Evolutionary conservation across 2,113 vertebrate species (phyloP).

Genomic region (Istiophorus platypterus): DNA sequence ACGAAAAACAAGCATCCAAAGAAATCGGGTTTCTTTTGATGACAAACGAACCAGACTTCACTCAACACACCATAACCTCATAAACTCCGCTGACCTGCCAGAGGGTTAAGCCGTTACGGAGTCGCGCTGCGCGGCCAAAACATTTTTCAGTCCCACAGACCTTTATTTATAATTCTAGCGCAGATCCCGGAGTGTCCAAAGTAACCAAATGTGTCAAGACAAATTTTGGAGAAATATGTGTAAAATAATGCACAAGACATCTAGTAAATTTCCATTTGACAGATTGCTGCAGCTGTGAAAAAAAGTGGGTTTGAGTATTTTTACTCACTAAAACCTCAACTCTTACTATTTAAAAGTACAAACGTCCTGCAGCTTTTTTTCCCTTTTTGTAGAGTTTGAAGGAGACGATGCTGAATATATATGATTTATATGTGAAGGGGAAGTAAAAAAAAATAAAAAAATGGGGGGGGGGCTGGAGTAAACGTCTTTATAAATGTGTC

Average conservation of each 20-base stretch:
- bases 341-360: background rate
- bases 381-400: background rate
- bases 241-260: background rate
- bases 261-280: background rate
- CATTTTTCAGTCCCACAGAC: background rate
- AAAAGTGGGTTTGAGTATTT: no score
- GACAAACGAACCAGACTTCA: background rate
- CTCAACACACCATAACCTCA: background rate
- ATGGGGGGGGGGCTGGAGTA: no score
- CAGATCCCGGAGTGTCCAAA: background rate
- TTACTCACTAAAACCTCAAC: no score
- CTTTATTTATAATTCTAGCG: background rate
- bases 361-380: background rate
- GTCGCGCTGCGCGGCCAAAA: background rate
- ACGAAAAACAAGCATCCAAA: background rate
- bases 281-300: background rate
- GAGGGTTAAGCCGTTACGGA: background rate
- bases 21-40: background rate
- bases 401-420: background rate
- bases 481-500: slow-evolving; percentile 13
- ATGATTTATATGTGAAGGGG: background rate
- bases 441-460: background rate
- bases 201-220: background rate
- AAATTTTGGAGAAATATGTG: background rate
- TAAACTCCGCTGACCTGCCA: background rate